Evolutionary conservation across 1,140 invertebrate genomes (phyloP), one percentile per base, ranked within the genome.

Genomic region (Antheraea pernyi): DNA sequence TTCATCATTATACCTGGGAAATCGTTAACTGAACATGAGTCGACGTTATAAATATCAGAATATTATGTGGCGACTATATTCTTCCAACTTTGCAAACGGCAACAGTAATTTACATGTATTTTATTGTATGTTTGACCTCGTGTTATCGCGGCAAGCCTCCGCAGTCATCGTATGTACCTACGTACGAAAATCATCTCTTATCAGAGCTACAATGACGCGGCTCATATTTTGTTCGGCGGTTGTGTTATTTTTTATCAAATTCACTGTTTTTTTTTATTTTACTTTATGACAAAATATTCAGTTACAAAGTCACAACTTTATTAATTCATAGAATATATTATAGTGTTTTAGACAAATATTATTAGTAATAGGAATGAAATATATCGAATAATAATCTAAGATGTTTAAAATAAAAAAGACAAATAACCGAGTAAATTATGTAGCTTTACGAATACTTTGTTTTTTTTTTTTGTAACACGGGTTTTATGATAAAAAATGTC

Each of bases 111-210:
- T 53, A 53, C 46, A 61, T 61, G 22, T 36, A 63, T 68, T 82
- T 82, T 79, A 85, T 84, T 85, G 77, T 70, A 77, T 78, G 80
- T 80, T 79, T 86, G 85, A 87, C 86, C 85, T 82, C 80, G 81
- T 64, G 78, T 81, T 87, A 87, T 87, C 85, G 77, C 71, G 82
- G 59, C 86, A 82, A 86, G 85, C 84, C 85, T 84, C 83, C 82
- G 67, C 66, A 74, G 79, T 80, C 78, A 75, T 75, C 71, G 65
- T 53, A 53, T 71, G 60, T 79, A 76, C 69, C 63, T 53, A 53
- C 46, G 46, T 53, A 80, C 75, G 11, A 75, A 74, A 81, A 76
- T 81, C 77, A 73, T 80, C 69, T 72, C 72, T 82, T 88, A 85
- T 83, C 78, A 63, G 46, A 53, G 11, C 13, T 53, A 53, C 46